Conservation (phyloP, 1,140 invertebrate genomes). For the Periplaneta americana region DNA sequence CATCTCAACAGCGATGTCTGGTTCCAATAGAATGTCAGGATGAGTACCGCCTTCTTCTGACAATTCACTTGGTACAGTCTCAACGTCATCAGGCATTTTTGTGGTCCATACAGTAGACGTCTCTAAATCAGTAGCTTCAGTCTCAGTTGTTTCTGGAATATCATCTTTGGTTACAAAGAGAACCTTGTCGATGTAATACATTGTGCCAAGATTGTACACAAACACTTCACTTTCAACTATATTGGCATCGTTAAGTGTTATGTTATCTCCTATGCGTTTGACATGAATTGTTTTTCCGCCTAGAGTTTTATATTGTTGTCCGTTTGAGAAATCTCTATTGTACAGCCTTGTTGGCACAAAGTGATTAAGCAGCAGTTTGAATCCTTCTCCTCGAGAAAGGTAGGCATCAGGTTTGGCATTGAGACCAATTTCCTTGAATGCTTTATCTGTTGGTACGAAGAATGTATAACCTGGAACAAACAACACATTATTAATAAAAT, state of each 20-base stretch:
- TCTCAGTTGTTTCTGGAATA: background rate
- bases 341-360: constrained; percentile 54
- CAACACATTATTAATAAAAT: background rate
- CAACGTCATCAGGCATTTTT: constrained; percentile 31
- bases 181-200: constrained; percentile 53
- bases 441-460: constrained; percentile 52
- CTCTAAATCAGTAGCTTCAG: background rate
- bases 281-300: constrained; percentile 48
- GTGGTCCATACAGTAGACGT: background rate
- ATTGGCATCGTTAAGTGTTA: constrained; percentile 46
- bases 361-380: constrained; percentile 52
- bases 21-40: constrained; percentile 7
- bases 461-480: constrained; percentile 47
- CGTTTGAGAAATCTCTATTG: constrained; percentile 48
- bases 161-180: constrained; percentile 32
- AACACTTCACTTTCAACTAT: constrained; percentile 53
- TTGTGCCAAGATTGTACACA: constrained; percentile 54
- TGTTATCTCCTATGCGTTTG: constrained; percentile 38
- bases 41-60: constrained; percentile 28
- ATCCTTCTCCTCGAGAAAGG: constrained; percentile 44
- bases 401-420: constrained; percentile 50
- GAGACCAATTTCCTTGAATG: constrained; percentile 48
- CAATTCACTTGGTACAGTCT: constrained; percentile 42
- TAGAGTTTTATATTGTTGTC: constrained; percentile 42
- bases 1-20: background rate